Evolutionary conservation across 2,888 invertebrate species (phyloP), one percentile per base, ranked within the genome.

Genomic region (Linnaemya tessellans): DNA sequence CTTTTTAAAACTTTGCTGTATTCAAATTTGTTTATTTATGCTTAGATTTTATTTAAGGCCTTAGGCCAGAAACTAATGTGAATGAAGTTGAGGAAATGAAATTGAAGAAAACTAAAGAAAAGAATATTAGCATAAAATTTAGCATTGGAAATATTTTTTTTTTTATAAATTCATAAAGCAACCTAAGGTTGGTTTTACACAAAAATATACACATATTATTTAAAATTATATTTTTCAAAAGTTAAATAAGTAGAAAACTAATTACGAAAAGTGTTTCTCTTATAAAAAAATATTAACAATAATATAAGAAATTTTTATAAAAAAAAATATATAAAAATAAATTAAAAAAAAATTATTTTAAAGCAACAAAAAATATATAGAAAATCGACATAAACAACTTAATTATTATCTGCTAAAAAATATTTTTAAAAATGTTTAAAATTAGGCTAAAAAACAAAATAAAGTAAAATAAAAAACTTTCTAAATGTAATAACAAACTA

Each of bases 11-110:
- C 7, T 22, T 25, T 25, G 4, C 8, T 41, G 35, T 54, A 58
- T n/a, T 41, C 20, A 62, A 13, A 38, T 15, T 51, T 78, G 46
- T 81, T 80, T 71, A 35, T 22, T 51, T 80, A 82, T 46, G 56
- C 60, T 49, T 70, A 84, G 78, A 84, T 84, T 87, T 88, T 89
- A 87, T 88, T 67, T 51, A 0, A 18, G 90, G 83, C 89, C 90
- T 87, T 89, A 89, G 90, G 90, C 60, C 60, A 58, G 5, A 49
- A n/a, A n/a, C 10, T 46, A 46, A 79, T 51, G 38, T 84, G 62
- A 80, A 80, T 80, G n/a, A n/a, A n/a, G n/a, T 80, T 79, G 46
- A 56, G 38, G 49, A 43, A 68, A 67, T 54, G 54, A 79, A 78
- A 56, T 77, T 35, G 22, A 65, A 60, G 30, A 30, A 58, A 30